Percentiles rank a stretch among this genome's conserved stretches.
phyloP scores from a whole-genome alignment of 2,888 invertebrate genomes.

The Yponomeuta malinellus region DNA sequence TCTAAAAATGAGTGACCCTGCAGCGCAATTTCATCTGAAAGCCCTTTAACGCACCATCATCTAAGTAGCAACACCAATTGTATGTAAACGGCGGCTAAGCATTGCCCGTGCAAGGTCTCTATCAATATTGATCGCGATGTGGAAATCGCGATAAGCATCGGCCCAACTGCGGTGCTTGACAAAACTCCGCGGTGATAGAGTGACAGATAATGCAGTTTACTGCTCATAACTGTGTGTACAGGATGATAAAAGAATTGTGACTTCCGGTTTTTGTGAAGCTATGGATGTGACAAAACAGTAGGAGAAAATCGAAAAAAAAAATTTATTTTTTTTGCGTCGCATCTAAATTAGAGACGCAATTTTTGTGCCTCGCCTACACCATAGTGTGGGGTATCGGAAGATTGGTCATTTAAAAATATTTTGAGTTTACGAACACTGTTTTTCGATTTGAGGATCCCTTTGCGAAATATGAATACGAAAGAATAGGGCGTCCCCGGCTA shows the following conservation, averaged over 20 bases:
- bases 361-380: too few relatives aligned
- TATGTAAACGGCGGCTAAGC: background rate
- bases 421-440: too few relatives aligned
- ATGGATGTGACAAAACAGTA: too few relatives aligned
- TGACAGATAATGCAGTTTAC: background rate
- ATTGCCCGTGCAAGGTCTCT: background rate
- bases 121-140: background rate
- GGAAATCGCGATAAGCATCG: background rate
- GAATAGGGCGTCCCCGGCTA: too few relatives aligned
- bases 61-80: background rate
- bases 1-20: too few relatives aligned
- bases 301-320: too few relatives aligned
- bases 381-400: too few relatives aligned
- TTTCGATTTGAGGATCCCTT: too few relatives aligned
- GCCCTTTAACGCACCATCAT: background rate
- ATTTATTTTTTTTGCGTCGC: too few relatives aligned
- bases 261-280: background rate
- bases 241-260: background rate
- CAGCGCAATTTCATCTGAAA: background rate
- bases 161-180: background rate
- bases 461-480: too few relatives aligned
- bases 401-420: too few relatives aligned
- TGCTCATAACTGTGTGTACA: background rate
- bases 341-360: too few relatives aligned
- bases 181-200: background rate